Evolutionary conservation across 2,113 vertebrate species (phyloP), one percentile per base, ranked within the genome.

Genomic region (Nerophis ophidion): DNA sequence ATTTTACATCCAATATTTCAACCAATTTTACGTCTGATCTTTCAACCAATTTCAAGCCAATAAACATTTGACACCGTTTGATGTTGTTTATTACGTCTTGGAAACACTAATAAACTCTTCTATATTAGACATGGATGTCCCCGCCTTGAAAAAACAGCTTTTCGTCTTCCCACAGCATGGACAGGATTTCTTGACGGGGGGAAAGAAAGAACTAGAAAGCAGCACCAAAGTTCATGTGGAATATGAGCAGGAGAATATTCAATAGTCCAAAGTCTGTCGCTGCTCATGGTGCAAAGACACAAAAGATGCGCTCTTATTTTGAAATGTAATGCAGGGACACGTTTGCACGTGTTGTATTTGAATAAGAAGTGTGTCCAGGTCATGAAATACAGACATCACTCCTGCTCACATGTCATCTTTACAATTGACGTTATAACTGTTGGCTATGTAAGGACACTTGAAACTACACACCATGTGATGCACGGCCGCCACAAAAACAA

Each of bases 51-150:
- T 26, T 26, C 26, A 26, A 26, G 26, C 26, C 26, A 48, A 7
- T 40, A 17, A 12, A 36, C 38, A 56, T 6, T 19, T 56, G 6
- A 56, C 48, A 66, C 14, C 66, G 55, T 83, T 86, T 88, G 59
- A 73, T 71, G 72, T 68, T 6, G 73, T 89, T 91, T 90, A 90
- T 90, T 91, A 87, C 66, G 70, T 87, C 75, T 80, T 86, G 85
- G 84, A 67, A 86, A 89, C 85, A 87, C 81, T 88, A 89, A 89
- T 86, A 87, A 87, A 87, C 82, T 90, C 81, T 81, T 72, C 82
- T 87, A 86, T 85, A 76, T 82, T 78, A 83, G 79, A 84, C 69
- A 55, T 83, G 67, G 55, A 77, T 76, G 75, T 82, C 74, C 78
- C 79, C 79, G 84, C 77, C 74, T 74, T 85, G 74, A 75, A 75